Percentiles rank a stretch among this genome's conserved stretches.
Evolutionary conservation across 92 coral and sea anemone genomes (phyloP).

Genomic region (Parazoanthus atlanticus): DNA sequence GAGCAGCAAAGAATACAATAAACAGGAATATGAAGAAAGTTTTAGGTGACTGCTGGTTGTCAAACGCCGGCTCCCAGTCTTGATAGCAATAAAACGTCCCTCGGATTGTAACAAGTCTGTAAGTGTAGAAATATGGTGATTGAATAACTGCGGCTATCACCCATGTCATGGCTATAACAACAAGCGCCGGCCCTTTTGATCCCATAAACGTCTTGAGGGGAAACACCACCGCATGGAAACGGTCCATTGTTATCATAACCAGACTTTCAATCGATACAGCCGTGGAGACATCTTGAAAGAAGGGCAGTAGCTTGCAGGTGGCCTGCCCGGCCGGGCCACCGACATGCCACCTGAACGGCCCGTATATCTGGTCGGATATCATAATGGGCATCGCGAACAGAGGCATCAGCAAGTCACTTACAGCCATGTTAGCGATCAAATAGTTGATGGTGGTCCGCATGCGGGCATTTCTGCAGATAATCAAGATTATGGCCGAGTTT

Average conservation of each 20-base stretch:
- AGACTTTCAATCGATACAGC: constrained; percentile 13
- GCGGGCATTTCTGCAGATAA: background rate
- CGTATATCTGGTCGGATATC: background rate
- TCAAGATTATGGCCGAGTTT: background rate
- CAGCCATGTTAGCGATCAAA: constrained; percentile 9
- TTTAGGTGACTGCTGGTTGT: constrained; percentile 19
- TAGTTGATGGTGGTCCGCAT: background rate
- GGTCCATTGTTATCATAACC: background rate
- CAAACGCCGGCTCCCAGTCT: constrained; percentile 47
- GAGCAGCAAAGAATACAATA: constrained; percentile 41
- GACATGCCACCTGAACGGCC: constrained; percentile 8
- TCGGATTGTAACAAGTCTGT: background rate
- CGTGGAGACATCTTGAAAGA: constrained; percentile 8
- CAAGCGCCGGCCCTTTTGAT: background rate
- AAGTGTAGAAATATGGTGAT: constrained; percentile 32
- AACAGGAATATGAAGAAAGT: constrained; percentile 41
- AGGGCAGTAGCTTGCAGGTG: constrained; percentile 5
- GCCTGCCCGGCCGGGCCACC: constrained; percentile 11
- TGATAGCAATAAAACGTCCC: constrained; percentile 6
- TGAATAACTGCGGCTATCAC: constrained; percentile 32
- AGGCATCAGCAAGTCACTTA: constrained; percentile 6
- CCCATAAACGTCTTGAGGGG: constrained; percentile 14
- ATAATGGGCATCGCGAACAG: constrained; percentile 6
- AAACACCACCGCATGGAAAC: background rate
- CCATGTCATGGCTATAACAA: constrained; percentile 46